A percentile compares a stretch with the other conserved stretches of the same genome.
Evolutionary conservation across 1,140 invertebrate genomes (phyloP).

Genomic region (Zaprionus nigranus): DNA sequence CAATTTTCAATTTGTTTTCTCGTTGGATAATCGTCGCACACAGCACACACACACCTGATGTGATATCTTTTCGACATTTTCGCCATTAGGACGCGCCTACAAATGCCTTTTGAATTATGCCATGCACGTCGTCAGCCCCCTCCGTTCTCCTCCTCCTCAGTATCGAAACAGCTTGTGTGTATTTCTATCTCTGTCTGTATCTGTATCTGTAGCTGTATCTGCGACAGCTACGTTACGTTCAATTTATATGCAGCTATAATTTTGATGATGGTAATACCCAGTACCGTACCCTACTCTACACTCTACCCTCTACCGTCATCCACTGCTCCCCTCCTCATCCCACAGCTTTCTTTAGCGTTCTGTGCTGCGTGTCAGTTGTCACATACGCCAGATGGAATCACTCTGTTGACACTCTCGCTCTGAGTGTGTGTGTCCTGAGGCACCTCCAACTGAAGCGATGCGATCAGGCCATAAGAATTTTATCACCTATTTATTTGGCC

Average conservation of each 20-base stretch:
- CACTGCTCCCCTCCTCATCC: neutral
- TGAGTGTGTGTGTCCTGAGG: constrained; percentile 7
- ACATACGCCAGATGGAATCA: constrained; percentile 33
- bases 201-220: constrained; percentile 9
- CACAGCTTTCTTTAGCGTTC: neutral
- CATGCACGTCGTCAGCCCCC: constrained; percentile 52
- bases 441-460: constrained; percentile 21
- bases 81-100: constrained; percentile 79
- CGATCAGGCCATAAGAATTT: constrained; percentile 39
- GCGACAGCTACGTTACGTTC: constrained; percentile 2
- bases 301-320: neutral
- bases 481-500: constrained; percentile 43
- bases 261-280: neutral
- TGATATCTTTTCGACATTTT: constrained; percentile 72
- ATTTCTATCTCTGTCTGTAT: neutral
- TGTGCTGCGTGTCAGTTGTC: constrained; percentile 47
- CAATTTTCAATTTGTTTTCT: constrained; percentile 51
- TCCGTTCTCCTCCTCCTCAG: neutral
- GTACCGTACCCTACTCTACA: neutral
- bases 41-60: constrained; percentile 29
- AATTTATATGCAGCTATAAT: constrained; percentile 34
- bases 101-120: constrained; percentile 74
- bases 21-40: neutral
- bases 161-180: constrained; percentile 7
- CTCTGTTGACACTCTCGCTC: constrained; percentile 11